A percentile compares a stretch with the other conserved stretches of the same genome.
phyloP scores from a whole-genome alignment of 35 echinoderm and acorn worm genomes.

The Anneissia japonica region DNA sequence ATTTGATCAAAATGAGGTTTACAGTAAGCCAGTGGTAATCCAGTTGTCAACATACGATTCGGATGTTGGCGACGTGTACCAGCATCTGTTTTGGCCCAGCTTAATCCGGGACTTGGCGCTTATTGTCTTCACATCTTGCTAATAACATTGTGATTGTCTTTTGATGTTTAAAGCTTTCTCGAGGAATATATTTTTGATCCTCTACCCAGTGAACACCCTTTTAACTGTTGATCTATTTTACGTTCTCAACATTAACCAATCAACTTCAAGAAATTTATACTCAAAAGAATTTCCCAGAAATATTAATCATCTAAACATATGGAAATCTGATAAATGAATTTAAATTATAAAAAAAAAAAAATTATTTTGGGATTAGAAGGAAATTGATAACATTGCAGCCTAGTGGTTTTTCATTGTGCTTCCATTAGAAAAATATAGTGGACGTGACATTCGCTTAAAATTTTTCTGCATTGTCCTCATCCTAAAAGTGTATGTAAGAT shows the following conservation, averaged over 20 bases:
- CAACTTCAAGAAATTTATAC: too few species aligned
- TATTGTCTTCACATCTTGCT: neutral
- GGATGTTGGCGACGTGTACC: neutral
- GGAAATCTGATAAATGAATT: too few species aligned
- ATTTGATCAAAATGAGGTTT: neutral
- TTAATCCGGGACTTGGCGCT: neutral
- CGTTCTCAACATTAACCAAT: too few species aligned
- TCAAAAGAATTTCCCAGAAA: too few species aligned
- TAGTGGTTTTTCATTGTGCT: too few species aligned
- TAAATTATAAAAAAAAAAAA: too few species aligned
- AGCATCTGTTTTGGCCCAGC: neutral
- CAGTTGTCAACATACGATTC: neutral
- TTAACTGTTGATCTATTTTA: too few species aligned
- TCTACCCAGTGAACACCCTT: neutral
- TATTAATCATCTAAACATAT: too few species aligned
- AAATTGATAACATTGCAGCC: too few species aligned
- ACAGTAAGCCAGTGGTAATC: neutral
- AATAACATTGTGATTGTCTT: neutral
- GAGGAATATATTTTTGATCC: neutral
- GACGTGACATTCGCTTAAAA: neutral
- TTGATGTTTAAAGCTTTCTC: neutral
- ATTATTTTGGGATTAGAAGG: too few species aligned
- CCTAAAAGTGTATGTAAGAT: too few species aligned
- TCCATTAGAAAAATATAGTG: neutral
- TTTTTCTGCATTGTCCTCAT: neutral